Conservation (phyloP, 2,113 vertebrate species). For the Heterotilapia buettikoferi region DNA sequence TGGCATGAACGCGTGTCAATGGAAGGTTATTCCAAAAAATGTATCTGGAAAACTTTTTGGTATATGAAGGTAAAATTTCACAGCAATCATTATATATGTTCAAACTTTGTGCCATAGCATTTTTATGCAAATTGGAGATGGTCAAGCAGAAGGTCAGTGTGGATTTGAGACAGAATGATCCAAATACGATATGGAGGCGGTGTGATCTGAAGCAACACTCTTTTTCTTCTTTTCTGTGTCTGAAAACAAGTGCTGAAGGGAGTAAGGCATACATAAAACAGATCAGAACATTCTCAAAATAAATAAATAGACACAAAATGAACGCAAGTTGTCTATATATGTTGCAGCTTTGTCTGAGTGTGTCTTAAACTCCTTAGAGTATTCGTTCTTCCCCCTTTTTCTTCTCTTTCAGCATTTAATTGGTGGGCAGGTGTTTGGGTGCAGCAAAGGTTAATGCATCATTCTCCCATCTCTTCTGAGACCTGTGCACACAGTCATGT, state of each 20-base stretch:
- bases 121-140: neutral
- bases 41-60: neutral
- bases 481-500: neutral
- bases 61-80: neutral
- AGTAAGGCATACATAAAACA: neutral
- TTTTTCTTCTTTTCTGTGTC: neutral
- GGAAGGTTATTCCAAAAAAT: neutral
- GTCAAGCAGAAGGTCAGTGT: neutral
- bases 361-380: neutral
- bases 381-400: neutral
- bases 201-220: neutral
- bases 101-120: neutral
- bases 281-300: neutral
- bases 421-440: slow-evolving; percentile 44
- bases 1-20: neutral
- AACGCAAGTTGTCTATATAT: neutral
- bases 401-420: neutral
- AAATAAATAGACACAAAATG: neutral
- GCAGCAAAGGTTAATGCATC: slow-evolving; percentile 42
- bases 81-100: neutral
- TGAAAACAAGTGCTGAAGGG: neutral
- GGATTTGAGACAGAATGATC: neutral
- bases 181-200: neutral
- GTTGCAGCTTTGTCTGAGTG: neutral
- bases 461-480: slow-evolving; percentile 15